Conservation (phyloP, 2,797 vertebrate species). For the Erethizon dorsatum region DNA sequence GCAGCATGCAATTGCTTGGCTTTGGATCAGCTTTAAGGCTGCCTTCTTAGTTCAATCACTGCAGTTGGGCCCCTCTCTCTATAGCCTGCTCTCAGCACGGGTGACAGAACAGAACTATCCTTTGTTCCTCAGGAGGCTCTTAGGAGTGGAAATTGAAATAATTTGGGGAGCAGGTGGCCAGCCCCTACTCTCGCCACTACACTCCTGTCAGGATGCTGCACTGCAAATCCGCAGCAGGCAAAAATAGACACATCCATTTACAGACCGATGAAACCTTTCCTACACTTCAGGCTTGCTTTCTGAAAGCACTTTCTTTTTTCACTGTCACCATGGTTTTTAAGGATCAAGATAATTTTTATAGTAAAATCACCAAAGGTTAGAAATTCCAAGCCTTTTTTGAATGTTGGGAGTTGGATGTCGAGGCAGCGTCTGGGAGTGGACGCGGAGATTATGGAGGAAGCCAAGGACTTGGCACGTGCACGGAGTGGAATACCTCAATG, state of each 20-base stretch:
- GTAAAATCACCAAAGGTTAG: background rate
- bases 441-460: background rate
- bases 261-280: background rate
- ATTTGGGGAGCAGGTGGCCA: background rate
- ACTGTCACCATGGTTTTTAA: conserved; percentile 34
- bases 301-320: background rate
- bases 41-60: background rate
- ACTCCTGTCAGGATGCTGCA: background rate
- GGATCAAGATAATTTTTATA: background rate
- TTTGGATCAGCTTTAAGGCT: background rate
- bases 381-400: background rate
- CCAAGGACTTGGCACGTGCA: background rate
- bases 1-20: background rate
- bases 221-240: background rate
- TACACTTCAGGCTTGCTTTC: background rate
- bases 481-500: background rate
- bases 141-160: background rate
- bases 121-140: background rate
- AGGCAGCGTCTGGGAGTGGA: background rate
- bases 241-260: background rate
- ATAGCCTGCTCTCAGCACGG: background rate
- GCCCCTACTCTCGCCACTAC: too few species aligned
- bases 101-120: background rate
- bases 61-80: background rate
- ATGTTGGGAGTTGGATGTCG: background rate